Conservation (phyloP, 2,113 vertebrate genomes). For the Gulo gulo region DNA sequence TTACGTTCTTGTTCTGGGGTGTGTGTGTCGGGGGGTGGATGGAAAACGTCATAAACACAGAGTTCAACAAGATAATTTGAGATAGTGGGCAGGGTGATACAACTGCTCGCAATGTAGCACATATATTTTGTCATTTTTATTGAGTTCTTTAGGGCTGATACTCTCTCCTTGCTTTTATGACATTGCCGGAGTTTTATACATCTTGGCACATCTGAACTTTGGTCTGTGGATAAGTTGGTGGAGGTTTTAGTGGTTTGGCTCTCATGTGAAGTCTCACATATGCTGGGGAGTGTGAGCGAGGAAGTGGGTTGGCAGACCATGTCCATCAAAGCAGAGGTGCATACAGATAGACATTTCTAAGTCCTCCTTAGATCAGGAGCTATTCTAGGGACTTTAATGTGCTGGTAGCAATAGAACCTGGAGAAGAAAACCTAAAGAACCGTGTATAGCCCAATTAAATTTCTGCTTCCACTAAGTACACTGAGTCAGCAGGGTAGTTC, state of each 20-base stretch:
- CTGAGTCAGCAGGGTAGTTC: not conserved
- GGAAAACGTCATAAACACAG: not conserved
- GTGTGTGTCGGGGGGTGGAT: fast-evolving
- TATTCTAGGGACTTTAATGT: not conserved
- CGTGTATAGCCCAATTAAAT: not conserved
- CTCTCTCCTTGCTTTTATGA: not conserved
- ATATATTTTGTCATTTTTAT: conserved; percentile 16
- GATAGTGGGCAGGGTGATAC: not conserved
- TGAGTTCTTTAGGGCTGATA: not conserved
- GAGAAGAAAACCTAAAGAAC: not conserved
- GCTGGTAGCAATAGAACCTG: not conserved
- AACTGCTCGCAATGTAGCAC: not conserved
- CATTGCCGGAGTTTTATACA: not conserved
- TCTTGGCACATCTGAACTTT: not conserved
- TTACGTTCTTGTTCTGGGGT: not conserved
- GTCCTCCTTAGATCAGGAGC: not conserved
- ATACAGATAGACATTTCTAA: not conserved
- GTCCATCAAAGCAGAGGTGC: not conserved
- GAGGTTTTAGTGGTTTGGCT: conserved; percentile 26
- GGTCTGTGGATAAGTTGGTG: not conserved
- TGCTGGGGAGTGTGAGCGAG: not conserved
- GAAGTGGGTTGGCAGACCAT: not conserved
- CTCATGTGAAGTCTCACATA: not conserved
- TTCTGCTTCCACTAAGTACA: not conserved
- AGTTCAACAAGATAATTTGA: not conserved